A percentile compares a stretch with the other conserved stretches of the same genome.
These are phyloP conservation scores for human DNA, from an alignment of 2,113 vertebrate species.

Conservation along the genomic window GRCh38 chrX:70169501-70170000, in stretches of 20 bases:
- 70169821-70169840: not conserved
- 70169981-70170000: too few relatives aligned
- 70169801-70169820: not conserved
- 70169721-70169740: not conserved
- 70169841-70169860: not conserved
- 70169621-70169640: not conserved
- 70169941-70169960: too few relatives aligned
- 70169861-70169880: too few relatives aligned
- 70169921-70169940: too few relatives aligned
- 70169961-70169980: too few relatives aligned
- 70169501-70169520: not conserved
- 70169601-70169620: not conserved
- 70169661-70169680: not conserved
- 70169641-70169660: not conserved
- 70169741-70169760: not conserved
- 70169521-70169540: not conserved
- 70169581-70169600: constrained; percentile 36
- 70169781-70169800: not conserved
- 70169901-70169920: too few relatives aligned
- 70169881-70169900: too few relatives aligned
- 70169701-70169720: not conserved
- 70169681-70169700: not conserved
- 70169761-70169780: not conserved
- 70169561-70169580: constrained; percentile 27
- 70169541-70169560: not conserved